Percentiles rank a stretch among this genome's conserved stretches.
Evolutionary conservation across 2,113 vertebrate genomes (phyloP).

Genomic region (Sigmodon hispidus): DNA sequence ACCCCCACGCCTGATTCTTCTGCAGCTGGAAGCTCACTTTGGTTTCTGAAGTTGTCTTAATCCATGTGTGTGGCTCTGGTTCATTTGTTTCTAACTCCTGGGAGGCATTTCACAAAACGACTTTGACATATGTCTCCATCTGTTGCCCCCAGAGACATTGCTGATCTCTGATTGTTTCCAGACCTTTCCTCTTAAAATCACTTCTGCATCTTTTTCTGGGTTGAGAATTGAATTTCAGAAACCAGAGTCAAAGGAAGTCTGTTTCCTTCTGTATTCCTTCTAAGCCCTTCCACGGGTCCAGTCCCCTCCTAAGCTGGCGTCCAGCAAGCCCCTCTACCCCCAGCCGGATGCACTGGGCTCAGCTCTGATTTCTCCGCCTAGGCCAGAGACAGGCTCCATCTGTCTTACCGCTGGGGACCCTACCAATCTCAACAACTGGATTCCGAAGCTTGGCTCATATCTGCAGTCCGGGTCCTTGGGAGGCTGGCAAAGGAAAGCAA

Average conservation of each 20-base stretch:
- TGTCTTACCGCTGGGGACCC: background rate
- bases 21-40: background rate
- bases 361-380: background rate
- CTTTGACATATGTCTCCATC: background rate
- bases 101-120: background rate
- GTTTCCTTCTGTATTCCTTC: background rate
- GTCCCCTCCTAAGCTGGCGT: background rate
- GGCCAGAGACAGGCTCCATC: background rate
- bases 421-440: background rate
- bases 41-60: background rate
- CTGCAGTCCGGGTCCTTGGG: background rate
- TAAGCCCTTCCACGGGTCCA: too few relatives aligned
- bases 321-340: background rate
- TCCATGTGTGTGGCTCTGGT: background rate
- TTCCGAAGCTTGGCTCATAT: background rate
- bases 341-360: background rate
- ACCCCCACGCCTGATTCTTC: background rate
- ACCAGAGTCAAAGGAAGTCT: background rate
- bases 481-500: background rate
- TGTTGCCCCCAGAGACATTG: background rate
- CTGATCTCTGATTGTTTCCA: background rate
- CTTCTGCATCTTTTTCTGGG: background rate
- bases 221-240: slow-evolving; percentile 48
- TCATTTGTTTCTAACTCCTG: background rate
- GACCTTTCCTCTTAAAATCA: background rate